Evolutionary conservation across 2,888 invertebrate genomes (phyloP).

Genomic region (Abscondita cerata): DNA sequence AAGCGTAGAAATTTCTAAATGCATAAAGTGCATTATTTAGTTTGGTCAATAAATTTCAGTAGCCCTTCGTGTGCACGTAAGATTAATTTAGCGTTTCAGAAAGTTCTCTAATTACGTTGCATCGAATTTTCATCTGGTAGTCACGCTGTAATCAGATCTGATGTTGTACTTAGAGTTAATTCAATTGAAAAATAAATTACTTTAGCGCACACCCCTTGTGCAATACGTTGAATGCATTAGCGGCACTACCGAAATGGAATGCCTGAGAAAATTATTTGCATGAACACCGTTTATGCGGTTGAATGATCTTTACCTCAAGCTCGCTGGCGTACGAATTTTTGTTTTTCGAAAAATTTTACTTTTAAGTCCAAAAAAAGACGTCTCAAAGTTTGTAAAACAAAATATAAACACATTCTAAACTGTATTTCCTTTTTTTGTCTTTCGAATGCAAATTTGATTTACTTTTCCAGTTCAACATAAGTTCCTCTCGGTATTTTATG

Average conservation of each 20-base stretch:
- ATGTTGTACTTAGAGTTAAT: conserved; percentile 40
- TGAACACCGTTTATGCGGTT: conserved; percentile 22
- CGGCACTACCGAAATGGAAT: conserved; percentile 20
- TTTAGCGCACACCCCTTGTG: conserved; percentile 34
- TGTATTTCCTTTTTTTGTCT: neutral
- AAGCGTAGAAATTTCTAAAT: neutral
- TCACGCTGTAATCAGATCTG: conserved; percentile 35
- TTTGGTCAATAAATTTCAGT: conserved; percentile 11
- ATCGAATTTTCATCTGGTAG: conserved; percentile 31
- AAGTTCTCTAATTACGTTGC: conserved; percentile 30
- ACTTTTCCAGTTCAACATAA: conserved; percentile 14
- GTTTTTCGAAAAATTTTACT: neutral
- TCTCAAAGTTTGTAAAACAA: too few species aligned
- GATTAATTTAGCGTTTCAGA: conserved; percentile 17
- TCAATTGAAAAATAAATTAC: conserved; percentile 43
- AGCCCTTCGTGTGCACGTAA: neutral
- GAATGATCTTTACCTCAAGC: conserved; percentile 4
- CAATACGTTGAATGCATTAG: conserved; percentile 31
- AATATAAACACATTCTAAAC: conserved; percentile 7
- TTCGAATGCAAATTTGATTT: conserved; percentile 9
- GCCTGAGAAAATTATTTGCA: conserved; percentile 24
- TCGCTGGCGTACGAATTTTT: neutral
- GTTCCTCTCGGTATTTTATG: conserved; percentile 14
- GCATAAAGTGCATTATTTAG: neutral
- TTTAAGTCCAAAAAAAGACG: neutral